Conservation (phyloP, 1,140 invertebrate genomes). For the Artemia franciscana region DNA sequence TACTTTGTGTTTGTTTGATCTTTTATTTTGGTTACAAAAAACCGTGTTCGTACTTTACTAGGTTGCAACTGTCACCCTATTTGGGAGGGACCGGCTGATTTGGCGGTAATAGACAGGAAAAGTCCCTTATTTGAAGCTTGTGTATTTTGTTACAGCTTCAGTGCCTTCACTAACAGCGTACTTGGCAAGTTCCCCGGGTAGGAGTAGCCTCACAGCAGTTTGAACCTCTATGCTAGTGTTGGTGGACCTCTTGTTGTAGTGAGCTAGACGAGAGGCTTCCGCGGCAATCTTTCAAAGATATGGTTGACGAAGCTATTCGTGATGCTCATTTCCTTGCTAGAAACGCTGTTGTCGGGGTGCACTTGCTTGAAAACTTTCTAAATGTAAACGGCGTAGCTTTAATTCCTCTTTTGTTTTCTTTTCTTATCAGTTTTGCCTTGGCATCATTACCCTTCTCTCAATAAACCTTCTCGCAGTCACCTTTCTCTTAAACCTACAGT, state of each 20-base stretch:
- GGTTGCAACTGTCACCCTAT: too few relatives aligned
- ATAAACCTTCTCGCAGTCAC: too few relatives aligned
- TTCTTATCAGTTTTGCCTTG: conserved; percentile 21
- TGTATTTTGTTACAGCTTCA: conserved; percentile 33
- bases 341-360: conserved; percentile 39
- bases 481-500: too few relatives aligned
- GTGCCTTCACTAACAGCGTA: conserved; percentile 33
- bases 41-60: too few relatives aligned
- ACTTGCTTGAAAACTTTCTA: conserved; percentile 45
- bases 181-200: conserved; percentile 36
- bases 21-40: too few relatives aligned
- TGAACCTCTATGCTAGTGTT: conserved; percentile 7
- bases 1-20: too few relatives aligned
- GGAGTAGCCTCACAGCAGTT: conserved; percentile 25
- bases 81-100: too few relatives aligned
- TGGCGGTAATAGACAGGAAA: background rate
- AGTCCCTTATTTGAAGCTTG: conserved; percentile 24
- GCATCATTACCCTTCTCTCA: too few relatives aligned
- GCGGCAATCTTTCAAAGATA: conserved; percentile 40
- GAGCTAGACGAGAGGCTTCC: conserved; percentile 37
- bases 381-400: conserved; percentile 42
- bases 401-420: conserved; percentile 28
- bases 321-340: conserved; percentile 31
- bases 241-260: conserved; percentile 34
- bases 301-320: conserved; percentile 41